Evolutionary conservation across 2,888 invertebrate genomes (phyloP).

Genomic region (Brachyptera putata): DNA sequence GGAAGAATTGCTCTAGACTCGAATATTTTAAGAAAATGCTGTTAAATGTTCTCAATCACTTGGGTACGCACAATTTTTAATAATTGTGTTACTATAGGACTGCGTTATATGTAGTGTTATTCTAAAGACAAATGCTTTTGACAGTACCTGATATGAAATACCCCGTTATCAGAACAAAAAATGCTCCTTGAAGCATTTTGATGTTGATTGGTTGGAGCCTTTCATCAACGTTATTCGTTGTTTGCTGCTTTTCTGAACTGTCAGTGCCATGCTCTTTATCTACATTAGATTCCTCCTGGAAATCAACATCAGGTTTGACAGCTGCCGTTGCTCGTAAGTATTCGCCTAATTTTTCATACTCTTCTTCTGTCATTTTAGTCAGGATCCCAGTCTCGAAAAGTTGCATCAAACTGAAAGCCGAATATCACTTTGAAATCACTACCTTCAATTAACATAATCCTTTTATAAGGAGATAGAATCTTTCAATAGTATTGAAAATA

Average conservation of each 20-base stretch:
- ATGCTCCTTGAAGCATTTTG: conserved; percentile 68
- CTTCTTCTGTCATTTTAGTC: conserved; percentile 70
- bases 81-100: too few species aligned
- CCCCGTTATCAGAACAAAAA: conserved; percentile 64
- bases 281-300: conserved; percentile 20
- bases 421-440: too few species aligned
- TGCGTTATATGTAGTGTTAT: too few species aligned
- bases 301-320: conserved; percentile 43
- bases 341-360: conserved; percentile 66
- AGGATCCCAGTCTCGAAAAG: conserved; percentile 73
- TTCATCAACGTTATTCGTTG: conserved; percentile 30
- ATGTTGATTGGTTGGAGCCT: conserved; percentile 61
- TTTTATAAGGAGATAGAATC: too few species aligned
- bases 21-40: too few species aligned
- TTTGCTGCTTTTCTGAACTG: background rate
- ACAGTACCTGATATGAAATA: conserved; percentile 58
- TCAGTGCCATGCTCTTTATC: conserved; percentile 1
- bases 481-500: too few species aligned
- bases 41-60: too few species aligned
- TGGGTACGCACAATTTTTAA: too few species aligned
- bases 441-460: too few species aligned
- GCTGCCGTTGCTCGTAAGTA: conserved; percentile 45
- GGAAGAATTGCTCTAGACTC: too few species aligned
- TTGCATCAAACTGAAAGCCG: conserved; percentile 59
- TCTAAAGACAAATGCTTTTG: too few species aligned